Conservation (phyloP, 2,888 invertebrate genomes). For the Incurvaria masculella region DNA sequence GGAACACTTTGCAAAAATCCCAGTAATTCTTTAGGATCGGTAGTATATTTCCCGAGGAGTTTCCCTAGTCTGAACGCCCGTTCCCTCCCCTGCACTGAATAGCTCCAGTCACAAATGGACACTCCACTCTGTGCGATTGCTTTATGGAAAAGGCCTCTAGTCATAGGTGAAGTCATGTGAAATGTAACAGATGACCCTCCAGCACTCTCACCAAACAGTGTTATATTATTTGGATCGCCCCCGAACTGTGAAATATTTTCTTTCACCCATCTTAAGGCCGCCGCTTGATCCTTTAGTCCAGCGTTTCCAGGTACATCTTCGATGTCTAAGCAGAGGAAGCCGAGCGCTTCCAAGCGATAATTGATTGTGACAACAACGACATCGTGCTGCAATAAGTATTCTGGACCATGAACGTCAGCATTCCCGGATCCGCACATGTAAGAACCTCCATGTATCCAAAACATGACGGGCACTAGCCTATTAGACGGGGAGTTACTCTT, state of each 20-base stretch:
- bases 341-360: conserved; percentile 34
- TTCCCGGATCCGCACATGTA: conserved; percentile 36
- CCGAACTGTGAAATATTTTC: conserved; percentile 32
- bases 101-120: conserved; percentile 27
- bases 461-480: conserved; percentile 32
- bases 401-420: conserved; percentile 30
- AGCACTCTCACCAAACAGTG: conserved; percentile 41
- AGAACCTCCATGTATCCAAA: conserved; percentile 41
- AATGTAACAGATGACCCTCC: conserved; percentile 34
- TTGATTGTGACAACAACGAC: conserved; percentile 41
- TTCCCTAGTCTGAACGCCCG: conserved; percentile 30
- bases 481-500: conserved; percentile 18
- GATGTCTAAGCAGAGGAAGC: conserved; percentile 28
- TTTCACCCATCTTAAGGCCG: conserved; percentile 32
- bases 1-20: conserved; percentile 26
- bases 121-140: conserved; percentile 39
- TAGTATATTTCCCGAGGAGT: conserved; percentile 29
- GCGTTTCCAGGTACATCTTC: conserved; percentile 37
- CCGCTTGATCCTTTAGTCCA: conserved; percentile 37
- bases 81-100: conserved; percentile 17
- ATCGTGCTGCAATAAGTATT: conserved; percentile 33
- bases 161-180: conserved; percentile 39
- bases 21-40: conserved; percentile 24
- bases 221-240: conserved; percentile 32
- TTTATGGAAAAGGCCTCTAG: conserved; percentile 35